Conservation (phyloP, 1,140 invertebrate genomes). For the Episyrphus balteatus region DNA sequence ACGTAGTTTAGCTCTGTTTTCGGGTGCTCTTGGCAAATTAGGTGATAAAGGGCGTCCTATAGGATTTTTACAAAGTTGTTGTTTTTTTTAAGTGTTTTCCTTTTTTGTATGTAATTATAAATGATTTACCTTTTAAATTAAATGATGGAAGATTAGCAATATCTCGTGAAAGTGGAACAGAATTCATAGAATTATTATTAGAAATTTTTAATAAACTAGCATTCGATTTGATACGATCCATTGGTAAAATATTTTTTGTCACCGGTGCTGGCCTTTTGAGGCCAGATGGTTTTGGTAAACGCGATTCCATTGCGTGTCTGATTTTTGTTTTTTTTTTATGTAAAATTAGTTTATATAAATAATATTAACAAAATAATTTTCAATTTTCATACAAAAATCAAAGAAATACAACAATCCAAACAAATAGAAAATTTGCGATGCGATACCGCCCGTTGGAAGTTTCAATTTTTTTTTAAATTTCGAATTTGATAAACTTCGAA, state of each 20-base stretch:
- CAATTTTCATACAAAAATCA: no score
- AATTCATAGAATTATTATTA: constrained; percentile 8
- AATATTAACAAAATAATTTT: no score
- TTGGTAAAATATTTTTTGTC: constrained; percentile 19
- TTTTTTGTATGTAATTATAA: background rate
- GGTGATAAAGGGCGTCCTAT: constrained; percentile 24
- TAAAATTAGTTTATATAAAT: no score
- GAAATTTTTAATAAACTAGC: constrained; percentile 1
- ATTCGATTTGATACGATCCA: constrained; percentile 21
- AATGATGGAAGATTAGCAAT: constrained; percentile 13
- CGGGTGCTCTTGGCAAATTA: constrained; percentile 5
- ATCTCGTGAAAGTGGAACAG: background rate
- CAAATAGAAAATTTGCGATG: no score
- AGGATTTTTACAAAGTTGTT: background rate
- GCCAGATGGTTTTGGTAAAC: constrained; percentile 22
- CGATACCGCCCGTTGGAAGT: no score
- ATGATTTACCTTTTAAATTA: constrained; percentile 21
- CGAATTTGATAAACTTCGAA: no score
- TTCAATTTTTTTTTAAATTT: no score
- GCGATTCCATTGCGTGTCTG: constrained; percentile 21
- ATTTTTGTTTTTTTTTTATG: no score
- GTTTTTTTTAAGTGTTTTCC: background rate
- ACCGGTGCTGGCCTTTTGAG: constrained; percentile 15
- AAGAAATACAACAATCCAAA: no score
- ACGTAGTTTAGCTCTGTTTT: background rate